Conservation (phyloP, 2,113 vertebrate genomes). For the Centrocercus urophasianus region DNA sequence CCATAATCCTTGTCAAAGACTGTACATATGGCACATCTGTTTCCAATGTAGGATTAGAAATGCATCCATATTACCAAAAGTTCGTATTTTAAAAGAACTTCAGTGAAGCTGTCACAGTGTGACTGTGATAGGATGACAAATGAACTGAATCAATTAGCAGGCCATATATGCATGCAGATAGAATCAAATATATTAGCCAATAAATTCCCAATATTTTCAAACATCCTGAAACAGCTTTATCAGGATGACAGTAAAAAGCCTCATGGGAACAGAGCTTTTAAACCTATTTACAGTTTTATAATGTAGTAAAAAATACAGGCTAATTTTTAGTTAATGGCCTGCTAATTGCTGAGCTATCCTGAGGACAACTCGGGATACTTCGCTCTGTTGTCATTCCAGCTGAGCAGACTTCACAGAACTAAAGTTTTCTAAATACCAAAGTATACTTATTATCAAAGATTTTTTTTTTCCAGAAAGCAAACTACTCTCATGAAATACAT, state of each 20-base stretch:
- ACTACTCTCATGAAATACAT: background rate
- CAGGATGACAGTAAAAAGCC: constrained; percentile 10
- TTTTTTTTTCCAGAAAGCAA: background rate
- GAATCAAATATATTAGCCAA: background rate
- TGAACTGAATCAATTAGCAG: background rate
- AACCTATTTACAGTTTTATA: constrained; percentile 24
- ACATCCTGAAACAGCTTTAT: background rate
- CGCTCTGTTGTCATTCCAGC: background rate
- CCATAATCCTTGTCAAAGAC: constrained; percentile 41
- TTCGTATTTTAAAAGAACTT: constrained; percentile 42
- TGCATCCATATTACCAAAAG: constrained; percentile 32
- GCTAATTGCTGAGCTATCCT: constrained; percentile 15
- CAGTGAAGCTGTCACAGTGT: constrained; percentile 16
- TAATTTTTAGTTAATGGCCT: constrained; percentile 20
- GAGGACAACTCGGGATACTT: background rate
- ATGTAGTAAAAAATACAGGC: background rate
- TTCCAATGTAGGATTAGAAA: constrained; percentile 49
- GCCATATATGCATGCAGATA: background rate
- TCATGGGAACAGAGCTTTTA: background rate
- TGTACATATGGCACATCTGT: constrained; percentile 54
- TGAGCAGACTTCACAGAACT: background rate
- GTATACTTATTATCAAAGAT: background rate
- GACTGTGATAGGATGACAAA: constrained; percentile 19
- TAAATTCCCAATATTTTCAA: constrained; percentile 33
- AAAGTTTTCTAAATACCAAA: background rate